These are phyloP conservation scores for Sclerodermus sp. DNA, from an alignment of 2,888 invertebrate genomes.

Conservation along the genomic window DNA sequence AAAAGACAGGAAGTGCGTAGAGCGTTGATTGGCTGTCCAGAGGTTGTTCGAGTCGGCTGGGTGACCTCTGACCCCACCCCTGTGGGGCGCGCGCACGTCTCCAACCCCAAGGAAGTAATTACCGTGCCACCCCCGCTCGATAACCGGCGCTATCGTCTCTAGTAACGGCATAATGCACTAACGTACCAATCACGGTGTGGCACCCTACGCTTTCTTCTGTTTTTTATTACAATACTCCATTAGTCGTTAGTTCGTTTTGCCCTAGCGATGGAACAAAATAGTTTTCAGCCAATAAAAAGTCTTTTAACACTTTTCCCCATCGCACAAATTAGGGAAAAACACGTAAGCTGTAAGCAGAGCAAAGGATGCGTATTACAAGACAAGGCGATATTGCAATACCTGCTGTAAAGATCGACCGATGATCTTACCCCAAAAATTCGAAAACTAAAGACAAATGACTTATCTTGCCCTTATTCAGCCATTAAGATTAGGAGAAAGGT, in stretches of 20 bases:
- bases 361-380: too few species aligned
- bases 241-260: too few species aligned
- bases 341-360: too few species aligned
- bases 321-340: too few species aligned
- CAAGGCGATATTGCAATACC: too few species aligned
- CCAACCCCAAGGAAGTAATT: conserved; percentile 52
- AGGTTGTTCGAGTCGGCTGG: conserved; percentile 41
- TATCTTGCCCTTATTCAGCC: too few species aligned
- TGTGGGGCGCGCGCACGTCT: conserved; percentile 49
- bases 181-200: not conserved
- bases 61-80: conserved; percentile 53
- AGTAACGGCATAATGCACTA: conserved; percentile 3
- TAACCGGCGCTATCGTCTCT: conserved; percentile 42
- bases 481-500: not conserved
- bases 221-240: not conserved
- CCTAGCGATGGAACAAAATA: too few species aligned
- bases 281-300: too few species aligned
- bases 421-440: too few species aligned
- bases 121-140: conserved; percentile 50
- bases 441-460: too few species aligned
- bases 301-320: too few species aligned
- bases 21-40: conserved; percentile 48
- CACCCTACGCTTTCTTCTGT: not conserved
- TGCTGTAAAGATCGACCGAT: too few species aligned
- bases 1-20: conserved; percentile 43